A percentile compares a stretch with the other conserved stretches of the same genome.
Evolutionary conservation across 2,888 invertebrate genomes (phyloP).

Genomic region (Teinopalpus imperialis): DNA sequence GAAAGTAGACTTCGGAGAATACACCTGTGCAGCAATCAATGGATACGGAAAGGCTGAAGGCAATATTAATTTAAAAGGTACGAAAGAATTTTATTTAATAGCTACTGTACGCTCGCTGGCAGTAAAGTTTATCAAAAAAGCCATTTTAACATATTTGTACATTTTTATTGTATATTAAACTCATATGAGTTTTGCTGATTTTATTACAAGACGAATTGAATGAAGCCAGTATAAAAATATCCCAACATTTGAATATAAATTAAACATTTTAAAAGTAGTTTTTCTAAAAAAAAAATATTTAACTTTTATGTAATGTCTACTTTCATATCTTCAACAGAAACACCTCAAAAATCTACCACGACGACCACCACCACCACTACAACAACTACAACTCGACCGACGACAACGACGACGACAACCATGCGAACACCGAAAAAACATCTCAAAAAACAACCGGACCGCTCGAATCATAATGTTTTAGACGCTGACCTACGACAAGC

Average conservation of each 20-base stretch:
- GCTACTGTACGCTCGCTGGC: no score
- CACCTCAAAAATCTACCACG: conserved; percentile 63
- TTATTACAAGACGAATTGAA: no score
- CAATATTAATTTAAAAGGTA: conserved; percentile 90
- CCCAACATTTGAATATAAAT: no score
- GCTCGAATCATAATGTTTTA: conserved; percentile 60
- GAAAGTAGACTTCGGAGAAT: conserved; percentile 89
- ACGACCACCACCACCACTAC: conserved; percentile 69
- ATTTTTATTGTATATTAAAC: no score
- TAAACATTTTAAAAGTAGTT: no score
- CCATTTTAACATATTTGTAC: no score
- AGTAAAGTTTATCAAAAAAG: no score
- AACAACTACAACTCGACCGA: conserved; percentile 60
- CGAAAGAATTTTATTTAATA: conserved; percentile 18
- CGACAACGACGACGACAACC: conserved; percentile 53
- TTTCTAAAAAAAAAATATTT: no score
- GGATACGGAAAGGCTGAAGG: conserved; percentile 90
- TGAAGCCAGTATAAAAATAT: no score
- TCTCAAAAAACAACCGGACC: conserved; percentile 64
- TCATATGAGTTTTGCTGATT: no score
- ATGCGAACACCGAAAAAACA: conserved; percentile 64
- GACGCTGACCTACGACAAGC: conserved; percentile 61
- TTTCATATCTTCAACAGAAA: conserved; percentile 59
- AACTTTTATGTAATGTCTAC: conserved; percentile 3
- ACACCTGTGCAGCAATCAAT: conserved; percentile 90